Evolutionary conservation across 2,888 invertebrate species (phyloP).

Genomic region (Drosophila paramelanica): DNA sequence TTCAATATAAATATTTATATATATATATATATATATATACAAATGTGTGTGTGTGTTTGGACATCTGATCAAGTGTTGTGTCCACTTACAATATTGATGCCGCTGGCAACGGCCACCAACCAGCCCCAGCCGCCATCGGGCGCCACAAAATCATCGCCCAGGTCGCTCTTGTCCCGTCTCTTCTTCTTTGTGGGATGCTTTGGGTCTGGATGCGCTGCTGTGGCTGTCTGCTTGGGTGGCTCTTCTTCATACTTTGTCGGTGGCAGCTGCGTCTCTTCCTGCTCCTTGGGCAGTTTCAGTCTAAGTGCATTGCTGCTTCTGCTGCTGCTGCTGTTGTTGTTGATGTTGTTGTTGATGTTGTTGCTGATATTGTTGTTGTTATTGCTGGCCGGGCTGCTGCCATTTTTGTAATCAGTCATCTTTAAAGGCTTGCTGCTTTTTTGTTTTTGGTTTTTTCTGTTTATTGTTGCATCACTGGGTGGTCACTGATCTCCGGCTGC

Average conservation of each 20-base stretch:
- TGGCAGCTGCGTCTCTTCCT: constrained; percentile 5
- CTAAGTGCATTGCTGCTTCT: constrained; percentile 10
- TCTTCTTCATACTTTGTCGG: constrained; percentile 31
- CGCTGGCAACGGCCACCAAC: constrained; percentile 90
- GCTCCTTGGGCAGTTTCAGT: constrained; percentile 42
- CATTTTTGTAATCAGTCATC: constrained; percentile 69
- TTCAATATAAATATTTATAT: neutral
- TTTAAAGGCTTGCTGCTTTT: constrained; percentile 30
- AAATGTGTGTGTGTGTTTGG: too few relatives aligned
- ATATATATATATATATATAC: too few relatives aligned
- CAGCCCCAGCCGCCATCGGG: constrained; percentile 92
- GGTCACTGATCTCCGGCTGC: constrained; percentile 26
- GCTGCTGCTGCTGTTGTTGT: constrained; percentile 21
- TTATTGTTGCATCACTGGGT: constrained; percentile 50
- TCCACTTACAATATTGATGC: constrained; percentile 89
- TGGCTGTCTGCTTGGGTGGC: constrained; percentile 35
- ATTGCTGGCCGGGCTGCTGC: constrained; percentile 31
- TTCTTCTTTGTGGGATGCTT: too few relatives aligned
- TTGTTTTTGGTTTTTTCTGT: neutral
- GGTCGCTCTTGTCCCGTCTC: constrained; percentile 63
- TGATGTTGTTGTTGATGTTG: constrained; percentile 39
- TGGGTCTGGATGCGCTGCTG: constrained; percentile 11
- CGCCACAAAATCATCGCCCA: constrained; percentile 87
- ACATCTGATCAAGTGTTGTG: too few relatives aligned
- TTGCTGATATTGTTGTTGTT: constrained; percentile 7